Evolutionary conservation across 1,140 invertebrate genomes (phyloP).

Genomic region (Drosophila obscura): DNA sequence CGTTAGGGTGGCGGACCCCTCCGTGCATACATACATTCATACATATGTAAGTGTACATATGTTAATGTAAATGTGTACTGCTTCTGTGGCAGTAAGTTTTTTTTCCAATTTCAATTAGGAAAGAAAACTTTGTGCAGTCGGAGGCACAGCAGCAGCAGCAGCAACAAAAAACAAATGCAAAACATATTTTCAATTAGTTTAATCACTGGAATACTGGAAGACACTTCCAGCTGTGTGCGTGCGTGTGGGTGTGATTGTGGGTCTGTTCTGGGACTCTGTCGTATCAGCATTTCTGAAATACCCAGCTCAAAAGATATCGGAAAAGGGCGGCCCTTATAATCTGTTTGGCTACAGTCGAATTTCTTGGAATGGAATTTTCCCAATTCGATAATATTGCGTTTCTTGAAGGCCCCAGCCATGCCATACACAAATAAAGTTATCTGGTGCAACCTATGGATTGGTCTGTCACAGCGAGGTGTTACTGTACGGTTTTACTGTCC

Average conservation of each 20-base stretch:
- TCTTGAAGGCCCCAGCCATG: background rate
- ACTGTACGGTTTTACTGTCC: constrained; percentile 6
- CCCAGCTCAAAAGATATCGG: constrained; percentile 7
- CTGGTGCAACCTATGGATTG: constrained; percentile 7
- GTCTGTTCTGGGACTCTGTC: background rate
- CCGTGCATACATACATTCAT: background rate
- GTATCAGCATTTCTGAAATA: constrained; percentile 10
- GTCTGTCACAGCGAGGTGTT: constrained; percentile 13
- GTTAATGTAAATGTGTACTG: constrained; percentile 7
- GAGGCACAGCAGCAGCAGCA: constrained; percentile 17
- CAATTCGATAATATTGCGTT: background rate
- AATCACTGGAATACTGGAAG: constrained; percentile 17
- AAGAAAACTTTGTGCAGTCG: background rate
- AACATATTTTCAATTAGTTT: constrained; percentile 58
- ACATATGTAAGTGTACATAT: background rate
- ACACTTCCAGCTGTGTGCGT: constrained; percentile 2
- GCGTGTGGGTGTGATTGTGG: background rate
- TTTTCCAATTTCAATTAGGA: constrained; percentile 41
- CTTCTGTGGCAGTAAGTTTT: constrained; percentile 7
- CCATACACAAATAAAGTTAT: constrained; percentile 16
- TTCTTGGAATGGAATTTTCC: background rate
- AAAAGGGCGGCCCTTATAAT: background rate
- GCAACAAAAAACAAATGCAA: constrained; percentile 12
- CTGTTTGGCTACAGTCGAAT: background rate
- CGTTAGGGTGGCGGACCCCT: constrained; percentile 27